phyloP scores from a whole-genome alignment of 2,113 vertebrate genomes.

The Odontesthes bonariensis region DNA sequence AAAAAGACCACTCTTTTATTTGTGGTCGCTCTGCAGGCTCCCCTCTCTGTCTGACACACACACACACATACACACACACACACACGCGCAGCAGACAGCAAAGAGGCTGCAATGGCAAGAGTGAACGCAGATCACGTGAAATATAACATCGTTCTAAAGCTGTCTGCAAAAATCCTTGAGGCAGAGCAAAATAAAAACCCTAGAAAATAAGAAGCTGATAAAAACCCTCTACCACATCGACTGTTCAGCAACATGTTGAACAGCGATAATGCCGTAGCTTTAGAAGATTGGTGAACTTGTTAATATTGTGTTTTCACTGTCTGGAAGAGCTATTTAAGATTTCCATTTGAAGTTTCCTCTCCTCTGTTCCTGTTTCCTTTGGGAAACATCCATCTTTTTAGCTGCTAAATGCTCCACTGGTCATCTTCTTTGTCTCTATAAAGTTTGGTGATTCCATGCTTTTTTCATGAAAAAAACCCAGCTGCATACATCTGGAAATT shows the following conservation, averaged over 20 bases:
- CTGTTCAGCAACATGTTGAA: not conserved
- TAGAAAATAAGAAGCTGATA: not conserved
- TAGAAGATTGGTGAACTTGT: not conserved
- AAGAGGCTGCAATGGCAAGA: not conserved
- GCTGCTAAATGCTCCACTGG: not conserved
- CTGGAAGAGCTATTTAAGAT: not conserved
- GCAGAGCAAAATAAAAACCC: not conserved
- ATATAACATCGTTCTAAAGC: not conserved
- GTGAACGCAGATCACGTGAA: not conserved
- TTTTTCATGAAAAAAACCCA: not conserved
- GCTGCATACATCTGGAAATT: not conserved
- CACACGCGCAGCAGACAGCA: not conserved
- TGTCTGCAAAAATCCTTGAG: not conserved
- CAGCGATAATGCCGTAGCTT: not conserved
- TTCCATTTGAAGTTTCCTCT: not conserved
- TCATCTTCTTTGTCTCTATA: not conserved
- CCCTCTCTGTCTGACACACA: not conserved
- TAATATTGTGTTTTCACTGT: not conserved
- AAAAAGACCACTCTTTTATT: not conserved
- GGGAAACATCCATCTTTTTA: not conserved
- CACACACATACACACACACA: not conserved
- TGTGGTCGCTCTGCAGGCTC: not conserved
- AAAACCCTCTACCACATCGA: not conserved
- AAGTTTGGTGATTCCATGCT: not conserved
- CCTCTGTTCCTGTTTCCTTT: not conserved